Percentiles rank a stretch among this genome's conserved stretches.
Evolutionary conservation across 2,888 invertebrate genomes (phyloP).

Genomic region (Mactromeris polynyma): DNA sequence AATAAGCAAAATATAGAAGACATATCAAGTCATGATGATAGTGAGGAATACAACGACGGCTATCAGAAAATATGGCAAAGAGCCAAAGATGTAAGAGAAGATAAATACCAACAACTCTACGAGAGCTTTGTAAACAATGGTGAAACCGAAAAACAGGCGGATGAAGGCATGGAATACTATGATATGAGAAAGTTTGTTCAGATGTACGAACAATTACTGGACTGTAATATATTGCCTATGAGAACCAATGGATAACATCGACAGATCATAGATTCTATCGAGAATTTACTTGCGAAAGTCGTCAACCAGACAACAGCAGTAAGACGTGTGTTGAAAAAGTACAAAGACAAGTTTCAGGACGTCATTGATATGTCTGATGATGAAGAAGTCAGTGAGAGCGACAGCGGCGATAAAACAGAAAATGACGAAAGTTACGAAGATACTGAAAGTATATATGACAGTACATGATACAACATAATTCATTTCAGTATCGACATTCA

Average conservation of each 20-base stretch:
- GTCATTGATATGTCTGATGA: constrained; percentile 28
- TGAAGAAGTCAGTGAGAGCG: not conserved
- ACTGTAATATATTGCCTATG: constrained; percentile 25
- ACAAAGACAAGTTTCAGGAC: constrained; percentile 27
- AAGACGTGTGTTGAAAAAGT: constrained; percentile 32
- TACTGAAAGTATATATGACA: not conserved
- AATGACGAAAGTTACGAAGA: constrained; percentile 7
- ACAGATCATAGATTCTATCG: constrained; percentile 13
- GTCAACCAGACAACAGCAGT: not conserved
- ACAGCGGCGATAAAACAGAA: not conserved
- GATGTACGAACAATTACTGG: constrained; percentile 22
- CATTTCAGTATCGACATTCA: too few species aligned
- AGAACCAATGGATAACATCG: constrained; percentile 24
- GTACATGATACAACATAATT: not conserved
- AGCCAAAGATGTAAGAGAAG: constrained; percentile 19
- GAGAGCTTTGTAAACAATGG: constrained; percentile 39
- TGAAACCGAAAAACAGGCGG: constrained; percentile 43
- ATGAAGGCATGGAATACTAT: constrained; percentile 33
- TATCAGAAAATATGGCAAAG: constrained; percentile 38
- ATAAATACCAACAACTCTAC: constrained; percentile 41
- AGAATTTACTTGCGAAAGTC: constrained; percentile 9
- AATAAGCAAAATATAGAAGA: not conserved
- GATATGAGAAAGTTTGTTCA: constrained; percentile 30
- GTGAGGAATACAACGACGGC: constrained; percentile 33
- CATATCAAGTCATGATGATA: not conserved